Conservation (phyloP, 2,888 invertebrate genomes). For the Sipunculus nudus region DNA sequence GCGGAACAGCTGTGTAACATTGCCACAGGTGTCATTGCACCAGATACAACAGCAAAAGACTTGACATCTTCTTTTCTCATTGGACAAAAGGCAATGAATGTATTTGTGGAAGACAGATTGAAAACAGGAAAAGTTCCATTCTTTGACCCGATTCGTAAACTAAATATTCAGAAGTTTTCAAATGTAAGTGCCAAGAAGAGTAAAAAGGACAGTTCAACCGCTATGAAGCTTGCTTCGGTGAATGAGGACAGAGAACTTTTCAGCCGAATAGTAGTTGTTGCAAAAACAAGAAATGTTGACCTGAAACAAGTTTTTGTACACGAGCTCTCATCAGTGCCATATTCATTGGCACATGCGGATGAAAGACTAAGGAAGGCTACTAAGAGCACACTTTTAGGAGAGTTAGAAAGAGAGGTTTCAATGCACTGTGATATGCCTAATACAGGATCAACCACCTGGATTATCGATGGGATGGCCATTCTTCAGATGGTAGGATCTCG, state of each 20-base stretch:
- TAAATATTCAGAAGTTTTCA: slow-evolving; percentile 12
- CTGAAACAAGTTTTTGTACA: slow-evolving; percentile 8
- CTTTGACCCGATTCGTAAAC: background rate
- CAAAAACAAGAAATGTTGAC: slow-evolving; percentile 11
- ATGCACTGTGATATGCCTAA: background rate
- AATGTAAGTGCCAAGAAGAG: background rate
- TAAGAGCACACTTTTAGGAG: background rate
- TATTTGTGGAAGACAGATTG: slow-evolving; percentile 12
- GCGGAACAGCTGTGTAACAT: too few relatives aligned
- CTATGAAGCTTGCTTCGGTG: background rate
- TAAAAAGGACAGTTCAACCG: background rate
- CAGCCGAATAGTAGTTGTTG: slow-evolving; percentile 8
- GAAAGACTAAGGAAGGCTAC: slow-evolving; percentile 1
- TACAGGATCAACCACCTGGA: background rate
- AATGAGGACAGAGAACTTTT: slow-evolving; percentile 9
- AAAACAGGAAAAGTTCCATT: background rate
- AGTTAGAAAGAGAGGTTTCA: background rate
- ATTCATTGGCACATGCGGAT: background rate
- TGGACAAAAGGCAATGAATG: too few relatives aligned
- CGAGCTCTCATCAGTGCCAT: slow-evolving; percentile 7
- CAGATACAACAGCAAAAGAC: too few relatives aligned
- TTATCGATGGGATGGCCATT: slow-evolving; percentile 17
- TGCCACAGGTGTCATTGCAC: too few relatives aligned
- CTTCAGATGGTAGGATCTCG: background rate
- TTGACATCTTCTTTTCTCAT: too few relatives aligned